phyloP scores from a whole-genome alignment of 2,797 vertebrate species.

The Danio choprae region DNA sequence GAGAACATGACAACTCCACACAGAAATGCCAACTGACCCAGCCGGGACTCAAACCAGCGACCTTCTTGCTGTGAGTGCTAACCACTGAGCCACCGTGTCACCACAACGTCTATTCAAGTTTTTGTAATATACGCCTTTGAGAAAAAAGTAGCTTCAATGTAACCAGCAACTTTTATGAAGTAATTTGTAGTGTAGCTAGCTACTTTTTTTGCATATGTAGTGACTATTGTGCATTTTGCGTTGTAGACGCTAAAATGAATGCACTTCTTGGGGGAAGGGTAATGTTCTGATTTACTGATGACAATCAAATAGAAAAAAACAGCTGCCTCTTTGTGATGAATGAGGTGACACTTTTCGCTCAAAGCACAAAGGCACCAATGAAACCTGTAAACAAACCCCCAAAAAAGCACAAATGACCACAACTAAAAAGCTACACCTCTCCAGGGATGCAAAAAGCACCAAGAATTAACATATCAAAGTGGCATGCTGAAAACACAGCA shows the following conservation, averaged over 20 bases:
- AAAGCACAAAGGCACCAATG: slow-evolving; percentile 37
- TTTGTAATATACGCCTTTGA: too few species aligned
- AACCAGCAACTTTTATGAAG: too few species aligned
- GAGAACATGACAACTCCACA: too few species aligned
- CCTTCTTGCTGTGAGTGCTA: too few species aligned
- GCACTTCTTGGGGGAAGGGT: slow-evolving; percentile 30
- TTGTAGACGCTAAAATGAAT: not conserved
- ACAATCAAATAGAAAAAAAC: slow-evolving; percentile 49
- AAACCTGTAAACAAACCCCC: slow-evolving; percentile 45
- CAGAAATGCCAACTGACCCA: too few species aligned
- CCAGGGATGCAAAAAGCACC: slow-evolving; percentile 28
- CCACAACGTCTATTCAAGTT: too few species aligned
- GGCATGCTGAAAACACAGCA: slow-evolving; percentile 46
- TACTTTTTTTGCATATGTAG: too few species aligned
- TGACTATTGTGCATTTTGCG: too few species aligned
- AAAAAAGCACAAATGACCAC: slow-evolving; percentile 44
- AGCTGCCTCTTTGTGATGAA: slow-evolving; percentile 42
- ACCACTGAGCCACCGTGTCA: too few species aligned
- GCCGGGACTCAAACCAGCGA: too few species aligned
- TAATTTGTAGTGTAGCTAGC: too few species aligned
- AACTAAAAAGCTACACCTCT: slow-evolving; percentile 49
- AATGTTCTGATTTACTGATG: slow-evolving; percentile 41
- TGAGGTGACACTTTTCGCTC: slow-evolving; percentile 38
- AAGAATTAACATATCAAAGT: slow-evolving; percentile 64
- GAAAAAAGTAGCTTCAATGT: too few species aligned